Evolutionary conservation across 2,797 vertebrate species (phyloP), one percentile per base, ranked within the genome.

Genomic region (Microhierax caerulescens): DNA sequence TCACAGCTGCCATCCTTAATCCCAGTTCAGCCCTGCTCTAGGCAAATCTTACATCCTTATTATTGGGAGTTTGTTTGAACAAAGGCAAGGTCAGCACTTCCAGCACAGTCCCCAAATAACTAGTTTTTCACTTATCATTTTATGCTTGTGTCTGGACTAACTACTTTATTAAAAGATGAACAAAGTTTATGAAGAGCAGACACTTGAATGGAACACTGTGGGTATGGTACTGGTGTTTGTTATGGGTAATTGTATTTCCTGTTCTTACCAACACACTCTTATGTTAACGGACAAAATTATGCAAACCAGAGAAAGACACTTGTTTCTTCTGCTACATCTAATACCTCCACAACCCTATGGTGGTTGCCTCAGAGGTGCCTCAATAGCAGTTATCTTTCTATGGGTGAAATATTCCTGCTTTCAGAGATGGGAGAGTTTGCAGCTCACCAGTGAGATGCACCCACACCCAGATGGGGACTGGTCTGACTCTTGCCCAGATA

Each of bases 1-100:
- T 86, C 82, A 91, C 69, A 83, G 73, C 73, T 95, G 85, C 76
- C 79, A 94, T 41, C 53, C 61, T 88, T 93, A 95, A 93, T 91
- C 61, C 73, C 73, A 65, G 47, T 61, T 90, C 65, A 88, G 43
- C 7, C 36, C 48, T 77, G 34, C 73, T 88, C 73, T 54, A 81
- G 68, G 85, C 69, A 95, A 90, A 84, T 22, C 34, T 86, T 94
- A 65, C 67, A 86, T 63, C 36, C 43, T 84, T 78, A 57, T 85
- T 94, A 85, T 13, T 68, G 68, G 75, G 75, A 88, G 81, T 90
- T 84, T 81, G 68, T 74, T 3, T 67, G 53, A 81, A 88, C 68
- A 88, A 78, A 93, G 81, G 53, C 75, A 74, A 90, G 73, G 73
- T 91, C 93, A 91, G 37, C 37, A 65, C 32, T 85, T 93, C 8